A percentile compares a stretch with the other conserved stretches of the same genome.
Evolutionary conservation across 1,140 invertebrate species (phyloP).

Genomic region (Cryptotermes secundus): DNA sequence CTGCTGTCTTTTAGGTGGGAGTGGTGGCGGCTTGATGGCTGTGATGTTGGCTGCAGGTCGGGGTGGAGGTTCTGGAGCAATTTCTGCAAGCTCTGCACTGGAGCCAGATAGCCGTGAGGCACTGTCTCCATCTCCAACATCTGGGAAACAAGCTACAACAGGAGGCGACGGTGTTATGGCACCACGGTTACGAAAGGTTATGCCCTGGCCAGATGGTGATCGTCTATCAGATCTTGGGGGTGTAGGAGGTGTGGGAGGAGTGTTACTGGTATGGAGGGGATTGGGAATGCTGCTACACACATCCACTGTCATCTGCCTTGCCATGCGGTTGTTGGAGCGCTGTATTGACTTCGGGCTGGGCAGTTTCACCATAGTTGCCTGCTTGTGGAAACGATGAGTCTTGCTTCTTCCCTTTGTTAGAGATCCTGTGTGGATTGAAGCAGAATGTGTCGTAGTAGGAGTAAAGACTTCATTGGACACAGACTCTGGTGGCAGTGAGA

Average conservation of each 20-base stretch:
- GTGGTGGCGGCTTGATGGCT: constrained; percentile 71
- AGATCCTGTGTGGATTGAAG: background rate
- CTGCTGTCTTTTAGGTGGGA: constrained; percentile 77
- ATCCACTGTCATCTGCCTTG: constrained; percentile 40
- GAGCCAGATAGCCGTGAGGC: constrained; percentile 47
- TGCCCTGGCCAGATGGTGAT: constrained; percentile 36
- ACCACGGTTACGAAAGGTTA: constrained; percentile 36
- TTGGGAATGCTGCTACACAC: constrained; percentile 22
- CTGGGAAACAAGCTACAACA: constrained; percentile 27
- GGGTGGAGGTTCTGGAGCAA: constrained; percentile 69
- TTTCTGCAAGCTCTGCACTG: constrained; percentile 46
- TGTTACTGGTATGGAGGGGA: constrained; percentile 32
- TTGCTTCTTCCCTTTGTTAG: constrained; percentile 3
- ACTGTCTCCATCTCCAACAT: constrained; percentile 39
- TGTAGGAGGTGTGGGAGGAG: constrained; percentile 27
- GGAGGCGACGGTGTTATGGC: constrained; percentile 35
- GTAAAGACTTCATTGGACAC: background rate
- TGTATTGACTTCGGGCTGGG: constrained; percentile 34
- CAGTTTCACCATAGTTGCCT: constrained; percentile 28
- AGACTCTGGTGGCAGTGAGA: constrained; percentile 63
- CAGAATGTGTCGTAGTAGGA: background rate
- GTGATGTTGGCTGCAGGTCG: constrained; percentile 56
- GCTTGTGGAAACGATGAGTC: constrained; percentile 27
- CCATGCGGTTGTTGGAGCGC: constrained; percentile 28
- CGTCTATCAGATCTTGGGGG: constrained; percentile 35